Base-by-base conservation (phyloP, 2,113 vertebrate species). In the Ailurus styani region DNA sequence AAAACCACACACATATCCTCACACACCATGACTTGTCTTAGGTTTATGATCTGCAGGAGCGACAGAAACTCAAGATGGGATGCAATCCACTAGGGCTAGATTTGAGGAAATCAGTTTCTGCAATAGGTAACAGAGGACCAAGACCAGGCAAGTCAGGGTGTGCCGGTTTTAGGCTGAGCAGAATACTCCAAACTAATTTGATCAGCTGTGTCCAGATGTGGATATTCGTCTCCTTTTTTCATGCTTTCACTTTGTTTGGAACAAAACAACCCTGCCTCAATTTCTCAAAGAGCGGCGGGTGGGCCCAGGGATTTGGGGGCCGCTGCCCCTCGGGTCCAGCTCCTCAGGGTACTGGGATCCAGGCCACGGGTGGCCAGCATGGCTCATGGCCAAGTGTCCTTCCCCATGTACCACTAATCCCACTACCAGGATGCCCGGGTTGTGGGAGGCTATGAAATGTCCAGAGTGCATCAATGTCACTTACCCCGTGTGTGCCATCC, bases 311-410 rank as follows among this genome's bases (percentile, higher is more conserved):
- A 2, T 20, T 20, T 23, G 20, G 10, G 7, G 11, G 11, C 31
- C 7, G 0, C 31, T 66, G 47, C 12, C 50, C 6, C 23, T 83
- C 14, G 4, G 25, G 75, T 40, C 29, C 11, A 45, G 37, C 12
- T 86, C 31, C 47, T 47, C 54, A 62, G 86, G 47, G 75, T 45
- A 83, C 72, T 60, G 9, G 23, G 25, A 14, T 94, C 70, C 34
- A 34, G 50, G 54, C 8, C n/a, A 52, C 42, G 1, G 3, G 64
- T 29, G 11, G 47, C 3, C 1, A 13, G 14, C 3, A 1, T 6
- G 11, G 2, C 25, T 66, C 66, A 66, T 2, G 9, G 18, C n/a
- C 3, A 5, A 54, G 29, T 31, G 50, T 78, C 78, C n/a, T 34
- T 70, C 77, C 40, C 31, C 8, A 0, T 2, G 17, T 40, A 17